Percentiles rank a stretch among this genome's conserved stretches.
These are phyloP conservation scores for Connochaetes taurinus DNA, from an alignment of 2,113 vertebrate species.

Conservation along the genomic window DNA sequence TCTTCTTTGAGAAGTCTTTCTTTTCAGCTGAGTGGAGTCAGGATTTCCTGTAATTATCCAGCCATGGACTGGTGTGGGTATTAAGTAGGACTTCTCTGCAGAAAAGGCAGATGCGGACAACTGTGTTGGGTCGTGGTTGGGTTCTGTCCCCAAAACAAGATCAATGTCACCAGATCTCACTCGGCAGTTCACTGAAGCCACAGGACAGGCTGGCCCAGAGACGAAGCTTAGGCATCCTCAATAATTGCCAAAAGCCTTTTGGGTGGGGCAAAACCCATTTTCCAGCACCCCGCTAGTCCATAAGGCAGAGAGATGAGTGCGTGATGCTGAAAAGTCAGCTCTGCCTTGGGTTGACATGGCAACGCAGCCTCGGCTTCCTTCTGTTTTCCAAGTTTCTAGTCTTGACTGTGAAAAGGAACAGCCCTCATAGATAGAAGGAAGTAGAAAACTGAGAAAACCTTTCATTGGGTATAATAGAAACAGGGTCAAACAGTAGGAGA, in stretches of 20 bases:
- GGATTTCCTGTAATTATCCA: slow-evolving; percentile 30
- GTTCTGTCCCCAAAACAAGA: not conserved
- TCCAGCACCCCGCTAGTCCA: not conserved
- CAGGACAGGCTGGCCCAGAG: fast-evolving
- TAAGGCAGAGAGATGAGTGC: not conserved
- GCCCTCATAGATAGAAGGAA: not conserved
- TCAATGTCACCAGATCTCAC: not conserved
- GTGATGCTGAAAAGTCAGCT: not conserved
- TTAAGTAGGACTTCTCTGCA: not conserved
- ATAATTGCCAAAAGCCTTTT: not conserved
- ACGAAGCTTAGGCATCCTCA: not conserved
- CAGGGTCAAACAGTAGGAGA: not conserved
- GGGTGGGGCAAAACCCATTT: not conserved
- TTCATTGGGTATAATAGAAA: not conserved
- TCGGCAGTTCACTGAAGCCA: fast-evolving
- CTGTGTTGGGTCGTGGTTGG: not conserved
- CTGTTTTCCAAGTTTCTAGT: not conserved
- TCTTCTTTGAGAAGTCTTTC: not conserved
- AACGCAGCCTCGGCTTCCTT: not conserved
- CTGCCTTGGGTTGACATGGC: not conserved
- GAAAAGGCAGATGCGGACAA: not conserved
- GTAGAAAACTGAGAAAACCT: not conserved
- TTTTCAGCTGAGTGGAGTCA: not conserved
- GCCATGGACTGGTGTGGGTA: not conserved
- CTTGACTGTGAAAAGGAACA: not conserved